Evolutionary conservation across 2,113 vertebrate genomes (phyloP).

Genomic region (Acanthochromis polyacanthus): DNA sequence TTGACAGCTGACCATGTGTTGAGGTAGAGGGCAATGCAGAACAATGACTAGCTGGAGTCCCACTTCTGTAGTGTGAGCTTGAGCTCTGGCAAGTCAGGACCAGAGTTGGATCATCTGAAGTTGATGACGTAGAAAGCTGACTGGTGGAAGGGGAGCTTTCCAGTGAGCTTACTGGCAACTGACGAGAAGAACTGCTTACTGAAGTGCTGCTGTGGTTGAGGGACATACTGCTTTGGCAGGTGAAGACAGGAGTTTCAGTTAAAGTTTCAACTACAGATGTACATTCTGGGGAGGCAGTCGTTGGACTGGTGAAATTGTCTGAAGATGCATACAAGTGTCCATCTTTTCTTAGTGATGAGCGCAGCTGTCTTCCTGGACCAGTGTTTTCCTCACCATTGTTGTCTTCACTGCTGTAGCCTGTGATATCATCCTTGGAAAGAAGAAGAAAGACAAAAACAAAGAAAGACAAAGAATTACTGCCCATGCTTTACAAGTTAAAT

Average conservation of each 20-base stretch:
- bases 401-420: constrained; percentile 3
- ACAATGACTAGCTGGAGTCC: neutral
- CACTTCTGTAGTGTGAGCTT: neutral
- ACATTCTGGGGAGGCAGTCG: neutral
- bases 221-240: neutral
- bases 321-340: neutral
- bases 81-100: neutral
- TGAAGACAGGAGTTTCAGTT: neutral
- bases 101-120: neutral
- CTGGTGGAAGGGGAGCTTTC: neutral
- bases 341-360: neutral
- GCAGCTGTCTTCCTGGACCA: neutral
- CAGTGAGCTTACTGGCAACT: neutral
- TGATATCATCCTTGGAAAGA: neutral
- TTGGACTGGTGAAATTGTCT: neutral
- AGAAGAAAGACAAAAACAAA: neutral
- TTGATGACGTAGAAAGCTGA: neutral
- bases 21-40: neutral
- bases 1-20: neutral
- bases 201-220: neutral
- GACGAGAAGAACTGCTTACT: neutral
- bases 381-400: neutral
- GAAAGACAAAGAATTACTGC: too few relatives aligned
- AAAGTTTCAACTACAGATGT: neutral
- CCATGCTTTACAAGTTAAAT: too few relatives aligned